These are phyloP conservation scores for Apteryx mantelli DNA, from an alignment of 2,113 vertebrate species.

Conservation along the genomic window DNA sequence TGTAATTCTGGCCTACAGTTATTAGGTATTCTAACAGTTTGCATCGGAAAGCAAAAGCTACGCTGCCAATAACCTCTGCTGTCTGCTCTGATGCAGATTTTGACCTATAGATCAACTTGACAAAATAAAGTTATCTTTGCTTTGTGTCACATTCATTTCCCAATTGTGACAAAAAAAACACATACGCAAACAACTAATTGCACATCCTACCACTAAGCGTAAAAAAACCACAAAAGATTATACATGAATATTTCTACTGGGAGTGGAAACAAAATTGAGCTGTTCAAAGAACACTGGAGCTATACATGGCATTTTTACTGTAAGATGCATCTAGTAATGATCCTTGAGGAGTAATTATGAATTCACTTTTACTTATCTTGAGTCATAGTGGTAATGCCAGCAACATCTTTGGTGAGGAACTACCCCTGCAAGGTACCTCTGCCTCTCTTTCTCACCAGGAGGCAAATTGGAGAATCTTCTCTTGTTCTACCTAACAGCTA, in stretches of 20 bases:
- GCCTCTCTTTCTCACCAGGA: neutral
- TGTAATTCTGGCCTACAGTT: neutral
- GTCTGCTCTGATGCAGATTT: neutral
- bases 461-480: neutral
- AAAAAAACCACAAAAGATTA: neutral
- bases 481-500: neutral
- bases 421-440: neutral
- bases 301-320: neutral
- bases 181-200: neutral
- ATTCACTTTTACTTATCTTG: neutral
- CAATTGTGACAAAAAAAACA: neutral
- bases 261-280: neutral
- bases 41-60: neutral
- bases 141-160: neutral
- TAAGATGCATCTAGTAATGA: neutral
- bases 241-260: neutral
- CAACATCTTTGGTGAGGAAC: neutral
- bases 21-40: neutral
- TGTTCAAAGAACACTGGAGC: neutral
- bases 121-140: neutral
- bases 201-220: neutral
- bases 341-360: neutral
- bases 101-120: neutral
- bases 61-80: neutral
- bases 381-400: neutral